Percentiles rank a stretch among this genome's conserved stretches.
These are phyloP conservation scores for Lepidurus packardi DNA, from an alignment of 1,140 invertebrate species.

Conservation along the genomic window DNA sequence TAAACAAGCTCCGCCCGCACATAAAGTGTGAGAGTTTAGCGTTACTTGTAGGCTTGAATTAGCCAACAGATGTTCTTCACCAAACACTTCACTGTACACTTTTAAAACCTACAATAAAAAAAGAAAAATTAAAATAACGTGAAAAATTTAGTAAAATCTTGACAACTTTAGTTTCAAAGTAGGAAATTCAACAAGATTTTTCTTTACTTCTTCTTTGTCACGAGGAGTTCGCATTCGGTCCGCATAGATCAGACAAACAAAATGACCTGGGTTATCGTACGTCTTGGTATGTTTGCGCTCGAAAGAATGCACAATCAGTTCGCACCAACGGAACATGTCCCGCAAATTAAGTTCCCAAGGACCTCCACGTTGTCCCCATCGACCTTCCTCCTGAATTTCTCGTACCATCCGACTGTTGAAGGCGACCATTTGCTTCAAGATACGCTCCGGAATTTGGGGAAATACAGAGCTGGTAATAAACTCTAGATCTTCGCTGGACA, in stretches of 20 bases:
- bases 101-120: conserved; percentile 48
- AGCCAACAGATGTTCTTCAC: conserved; percentile 37
- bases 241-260: conserved; percentile 68
- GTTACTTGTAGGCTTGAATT: conserved; percentile 48
- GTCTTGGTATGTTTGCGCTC: conserved; percentile 37
- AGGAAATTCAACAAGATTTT: background rate
- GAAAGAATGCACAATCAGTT: conserved; percentile 48
- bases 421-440: conserved; percentile 66
- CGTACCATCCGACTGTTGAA: conserved; percentile 68
- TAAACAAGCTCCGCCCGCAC: background rate
- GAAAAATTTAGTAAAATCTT: background rate
- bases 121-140: conserved; percentile 28
- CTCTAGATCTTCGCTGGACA: conserved; percentile 69
- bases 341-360: conserved; percentile 97
- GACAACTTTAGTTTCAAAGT: background rate
- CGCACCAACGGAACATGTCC: conserved; percentile 89
- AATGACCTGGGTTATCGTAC: conserved; percentile 55
- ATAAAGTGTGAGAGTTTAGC: conserved; percentile 49
- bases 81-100: conserved; percentile 57
- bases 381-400: conserved; percentile 55
- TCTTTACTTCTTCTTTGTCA: conserved; percentile 59
- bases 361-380: conserved; percentile 68
- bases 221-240: conserved; percentile 67
- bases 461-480: conserved; percentile 51
- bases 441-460: conserved; percentile 44